These are phyloP conservation scores for Euglossa dilemma DNA, from an alignment of 1,140 invertebrate genomes.

Conservation along the genomic window DNA sequence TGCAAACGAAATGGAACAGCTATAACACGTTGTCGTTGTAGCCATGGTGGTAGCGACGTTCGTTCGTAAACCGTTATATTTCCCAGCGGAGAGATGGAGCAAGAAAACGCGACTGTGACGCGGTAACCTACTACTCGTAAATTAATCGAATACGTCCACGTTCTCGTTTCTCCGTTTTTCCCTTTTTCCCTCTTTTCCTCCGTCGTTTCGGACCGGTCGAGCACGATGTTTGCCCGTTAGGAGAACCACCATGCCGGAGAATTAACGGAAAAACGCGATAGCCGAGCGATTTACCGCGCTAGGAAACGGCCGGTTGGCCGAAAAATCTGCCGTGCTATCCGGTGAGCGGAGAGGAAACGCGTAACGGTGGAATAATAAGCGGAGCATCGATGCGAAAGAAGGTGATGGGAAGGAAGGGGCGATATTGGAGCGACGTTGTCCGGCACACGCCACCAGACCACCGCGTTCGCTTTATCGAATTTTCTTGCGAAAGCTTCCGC, in stretches of 20 bases:
- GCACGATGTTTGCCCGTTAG: not conserved
- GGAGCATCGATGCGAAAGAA: no score
- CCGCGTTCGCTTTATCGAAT: no score
- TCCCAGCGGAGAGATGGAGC: slow-evolving; percentile 6
- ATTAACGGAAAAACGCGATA: no score
- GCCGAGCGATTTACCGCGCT: no score
- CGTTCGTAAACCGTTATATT: not conserved
- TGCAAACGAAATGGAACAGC: not conserved
- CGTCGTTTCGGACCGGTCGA: not conserved
- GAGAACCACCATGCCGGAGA: not conserved
- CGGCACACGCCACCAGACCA: no score
- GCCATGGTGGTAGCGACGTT: not conserved
- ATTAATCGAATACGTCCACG: not conserved
- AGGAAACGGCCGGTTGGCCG: no score
- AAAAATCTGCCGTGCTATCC: no score
- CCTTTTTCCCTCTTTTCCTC: not conserved
- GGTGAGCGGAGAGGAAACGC: no score
- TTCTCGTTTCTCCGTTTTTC: not conserved
- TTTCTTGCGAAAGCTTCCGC: no score
- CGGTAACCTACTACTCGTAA: not conserved
- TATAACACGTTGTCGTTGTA: not conserved
- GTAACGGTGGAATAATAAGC: no score
- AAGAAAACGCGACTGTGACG: not conserved
- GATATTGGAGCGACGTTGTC: no score
- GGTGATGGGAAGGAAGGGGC: no score